phyloP scores from a whole-genome alignment of 2,797 vertebrate genomes.

The Eleutherodactylus coqui region DNA sequence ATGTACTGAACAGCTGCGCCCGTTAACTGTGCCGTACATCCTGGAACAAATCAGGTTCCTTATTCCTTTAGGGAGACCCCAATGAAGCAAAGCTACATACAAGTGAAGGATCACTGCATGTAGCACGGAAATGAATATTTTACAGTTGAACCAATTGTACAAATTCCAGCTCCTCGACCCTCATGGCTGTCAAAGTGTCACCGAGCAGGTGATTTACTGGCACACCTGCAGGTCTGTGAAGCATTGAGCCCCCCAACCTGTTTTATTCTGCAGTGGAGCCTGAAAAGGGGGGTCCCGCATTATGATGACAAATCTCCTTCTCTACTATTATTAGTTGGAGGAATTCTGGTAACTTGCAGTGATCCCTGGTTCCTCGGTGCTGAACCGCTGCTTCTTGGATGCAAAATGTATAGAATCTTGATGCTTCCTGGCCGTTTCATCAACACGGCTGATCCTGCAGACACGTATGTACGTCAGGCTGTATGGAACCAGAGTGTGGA shows the following conservation, averaged over 20 bases:
- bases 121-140: neutral
- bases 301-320: neutral
- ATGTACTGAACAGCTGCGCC: neutral
- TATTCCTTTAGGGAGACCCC: neutral
- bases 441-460: neutral
- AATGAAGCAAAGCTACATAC: neutral
- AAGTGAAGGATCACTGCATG: neutral
- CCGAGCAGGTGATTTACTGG: neutral
- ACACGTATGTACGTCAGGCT: neutral
- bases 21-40: neutral
- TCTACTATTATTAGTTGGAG: constrained; percentile 9
- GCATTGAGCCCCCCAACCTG: neutral
- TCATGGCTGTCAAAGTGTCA: constrained; percentile 17
- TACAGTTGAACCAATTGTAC: neutral
- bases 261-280: constrained; percentile 31
- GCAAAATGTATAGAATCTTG: neutral
- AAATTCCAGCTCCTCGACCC: neutral
- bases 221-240: constrained; percentile 11
- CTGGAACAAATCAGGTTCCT: neutral
- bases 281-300: neutral
- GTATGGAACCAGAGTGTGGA: neutral
- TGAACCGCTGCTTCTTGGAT: neutral
- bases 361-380: constrained; percentile 35
- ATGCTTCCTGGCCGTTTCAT: neutral
- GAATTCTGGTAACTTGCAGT: neutral